Conservation (phyloP, 2,113 vertebrate genomes). For the Chamaetylas fuelleborni region DNA sequence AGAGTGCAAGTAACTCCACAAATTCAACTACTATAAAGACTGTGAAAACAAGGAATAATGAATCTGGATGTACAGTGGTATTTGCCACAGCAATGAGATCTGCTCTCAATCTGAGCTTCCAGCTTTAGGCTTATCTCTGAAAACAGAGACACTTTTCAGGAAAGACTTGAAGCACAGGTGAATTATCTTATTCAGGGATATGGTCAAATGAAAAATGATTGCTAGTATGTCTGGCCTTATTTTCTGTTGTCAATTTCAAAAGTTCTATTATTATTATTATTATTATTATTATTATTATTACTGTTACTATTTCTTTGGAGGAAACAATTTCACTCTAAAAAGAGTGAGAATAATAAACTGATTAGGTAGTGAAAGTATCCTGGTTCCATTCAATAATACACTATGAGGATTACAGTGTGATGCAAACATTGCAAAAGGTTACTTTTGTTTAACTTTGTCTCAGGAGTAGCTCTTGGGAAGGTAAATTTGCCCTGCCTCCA, state of each 20-base stretch:
- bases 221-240: neutral
- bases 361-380: neutral
- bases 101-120: neutral
- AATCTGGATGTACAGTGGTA: neutral
- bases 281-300: neutral
- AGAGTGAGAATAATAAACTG: neutral
- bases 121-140: conserved; percentile 5
- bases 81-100: neutral
- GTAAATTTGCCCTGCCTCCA: neutral
- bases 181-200: neutral
- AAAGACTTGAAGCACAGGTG: neutral
- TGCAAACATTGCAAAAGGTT: neutral
- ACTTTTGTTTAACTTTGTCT: neutral
- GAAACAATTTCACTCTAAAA: neutral
- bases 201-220: neutral
- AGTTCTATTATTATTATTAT: neutral
- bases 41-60: neutral
- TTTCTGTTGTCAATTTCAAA: neutral
- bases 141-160: neutral
- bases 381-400: neutral
- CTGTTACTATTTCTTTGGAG: neutral
- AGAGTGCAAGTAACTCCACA: conserved; percentile 3
- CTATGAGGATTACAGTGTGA: neutral
- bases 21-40: conserved; percentile 1
- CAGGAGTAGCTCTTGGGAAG: neutral